phyloP scores from a whole-genome alignment of 2,797 vertebrate species.

The Hoplostethus atlanticus region DNA sequence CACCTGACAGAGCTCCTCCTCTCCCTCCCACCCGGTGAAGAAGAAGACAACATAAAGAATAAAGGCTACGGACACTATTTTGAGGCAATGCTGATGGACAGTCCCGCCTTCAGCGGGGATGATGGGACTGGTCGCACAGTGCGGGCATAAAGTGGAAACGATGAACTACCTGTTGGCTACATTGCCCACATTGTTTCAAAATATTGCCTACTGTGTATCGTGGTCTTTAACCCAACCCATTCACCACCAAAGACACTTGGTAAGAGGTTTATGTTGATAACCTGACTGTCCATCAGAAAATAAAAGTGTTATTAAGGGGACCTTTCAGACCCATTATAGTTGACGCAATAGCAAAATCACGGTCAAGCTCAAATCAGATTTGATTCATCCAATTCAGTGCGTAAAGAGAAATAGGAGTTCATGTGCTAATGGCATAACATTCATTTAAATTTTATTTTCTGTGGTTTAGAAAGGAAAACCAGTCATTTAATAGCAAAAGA shows the following conservation, averaged over 20 bases:
- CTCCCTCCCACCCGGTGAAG: background rate
- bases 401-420: background rate
- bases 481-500: constrained; percentile 17
- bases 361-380: no score
- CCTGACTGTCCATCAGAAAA: background rate
- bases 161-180: constrained; percentile 8
- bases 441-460: background rate
- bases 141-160: constrained; percentile 3
- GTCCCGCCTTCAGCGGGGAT: background rate
- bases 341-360: background rate
- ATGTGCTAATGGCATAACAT: background rate
- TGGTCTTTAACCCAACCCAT: background rate
- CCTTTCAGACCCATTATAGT: background rate
- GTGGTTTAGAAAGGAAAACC: background rate
- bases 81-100: background rate
- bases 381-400: background rate
- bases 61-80: background rate
- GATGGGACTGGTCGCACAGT: constrained; percentile 15
- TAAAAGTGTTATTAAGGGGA: background rate
- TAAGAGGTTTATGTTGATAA: background rate
- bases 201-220: constrained; percentile 1
- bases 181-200: constrained; percentile 12
- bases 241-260: background rate
- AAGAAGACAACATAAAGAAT: background rate
- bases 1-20: background rate